Evolutionary conservation across 2,113 vertebrate species (phyloP), one percentile per base, ranked within the genome.

Genomic region (Ursus arctos): DNA sequence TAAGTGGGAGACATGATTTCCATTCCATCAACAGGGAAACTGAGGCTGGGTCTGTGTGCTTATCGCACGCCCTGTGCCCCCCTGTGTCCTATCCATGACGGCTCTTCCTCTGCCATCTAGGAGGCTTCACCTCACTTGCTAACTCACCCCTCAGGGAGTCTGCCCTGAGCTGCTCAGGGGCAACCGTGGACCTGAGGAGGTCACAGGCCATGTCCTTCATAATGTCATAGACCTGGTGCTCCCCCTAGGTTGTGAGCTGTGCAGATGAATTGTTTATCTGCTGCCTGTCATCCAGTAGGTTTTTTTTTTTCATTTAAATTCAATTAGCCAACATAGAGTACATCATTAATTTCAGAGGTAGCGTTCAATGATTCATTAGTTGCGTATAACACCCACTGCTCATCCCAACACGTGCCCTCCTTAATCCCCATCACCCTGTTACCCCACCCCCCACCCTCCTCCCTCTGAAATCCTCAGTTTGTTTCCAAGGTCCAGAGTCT

Each of bases 141-240:
- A 11, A 12, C 9, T 18, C 13, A 9, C 15, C 24, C n/a, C 26
- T 16, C 16, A 13, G 28, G 47, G 18, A 7, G 15, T 40, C 43
- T 15, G 40, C 11, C 85, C 11, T 14, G 36, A 59, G 0, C 16
- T 9, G 13, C 69, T 28, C 9, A 14, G 51, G 10, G 3, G 51
- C 9, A 13, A 18, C 31, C 24, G 14, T 0, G 15, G 14, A 18
- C n/a, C 49, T 7, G 2, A 80, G 83, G 36, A 53, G 47, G 28
- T 26, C 3, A 2, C 9, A 3, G 22, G n/a, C 14, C 55, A 16
- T 0, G n/a, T 3, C 8, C 19, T 33, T 5, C 49, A 13, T 11
- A 4, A 4, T 11, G 11, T n/a, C 2, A 0, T 24, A 10, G 31
- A 21, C 33, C 81, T 0, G 16, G 49, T 2, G 1, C 28, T 24